Evolutionary conservation across 2,888 invertebrate species (phyloP), one percentile per base, ranked within the genome.

Genomic region (Choreutis nemorana): DNA sequence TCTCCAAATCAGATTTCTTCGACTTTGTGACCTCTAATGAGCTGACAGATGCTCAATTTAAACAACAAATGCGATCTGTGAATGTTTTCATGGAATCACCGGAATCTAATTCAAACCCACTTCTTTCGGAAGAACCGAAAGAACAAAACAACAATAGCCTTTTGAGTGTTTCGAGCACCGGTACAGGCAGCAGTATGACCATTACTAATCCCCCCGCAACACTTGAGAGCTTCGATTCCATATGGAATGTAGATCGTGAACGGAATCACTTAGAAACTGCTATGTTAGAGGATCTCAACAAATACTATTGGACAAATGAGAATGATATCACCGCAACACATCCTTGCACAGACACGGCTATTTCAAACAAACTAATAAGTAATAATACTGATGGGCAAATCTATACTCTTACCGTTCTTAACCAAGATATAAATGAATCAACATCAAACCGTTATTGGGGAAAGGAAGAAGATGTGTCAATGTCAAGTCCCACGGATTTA

Each of bases 1-100:
- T 91, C 70, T 86, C 89, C 50, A 91, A 91, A 77, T 89, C 91
- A 45, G 91, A 91, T 78, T 91, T 91, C 81, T 92, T 92, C 75
- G 91, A 92, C 75, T 91, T 91, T 72, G 91, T 91, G 38, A 90
- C 90, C 30, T 88, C 90, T 26, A 89, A 90, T 34, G 89, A 89
- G 50, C 83, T 89, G 52, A 85, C 84, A 54, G 87, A 87, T 65
- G 83, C 85, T 26, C 86, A 86, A 54, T 85, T 84, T 60, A 83
- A 84, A 54, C 83, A 85, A 60, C 85, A 85, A 58, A 85, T 86
- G 83, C 82, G 85, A 40, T 83, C 83, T 39, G 84, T 86, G 37
- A 85, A 85, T 65, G 84, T 85, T 45, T 86, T 83, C 67, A 73
- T 86, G 62, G 83, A 83, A 64, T 83, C 82, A 39, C 79, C 79